Conservation (phyloP, 2,113 vertebrate genomes). For the Canis aureus region DNA sequence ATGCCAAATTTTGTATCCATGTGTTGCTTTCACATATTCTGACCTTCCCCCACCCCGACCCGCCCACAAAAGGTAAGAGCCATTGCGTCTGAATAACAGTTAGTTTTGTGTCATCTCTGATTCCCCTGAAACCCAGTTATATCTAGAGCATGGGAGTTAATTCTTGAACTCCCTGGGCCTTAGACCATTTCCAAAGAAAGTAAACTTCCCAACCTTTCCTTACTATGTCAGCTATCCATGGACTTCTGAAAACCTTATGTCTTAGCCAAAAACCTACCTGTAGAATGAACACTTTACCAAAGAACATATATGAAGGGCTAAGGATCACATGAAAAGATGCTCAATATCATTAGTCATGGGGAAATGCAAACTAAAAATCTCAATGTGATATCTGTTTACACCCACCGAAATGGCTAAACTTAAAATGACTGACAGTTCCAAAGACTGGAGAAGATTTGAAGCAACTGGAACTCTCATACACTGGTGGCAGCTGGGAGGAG, state of each 20-base stretch:
- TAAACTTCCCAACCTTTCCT: not conserved
- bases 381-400: not conserved
- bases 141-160: not conserved
- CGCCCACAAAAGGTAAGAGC: not conserved
- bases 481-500: not conserved
- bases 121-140: conserved; percentile 20
- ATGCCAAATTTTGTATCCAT: not conserved
- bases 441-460: not conserved
- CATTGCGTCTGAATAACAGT: not conserved
- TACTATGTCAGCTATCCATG: not conserved
- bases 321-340: not conserved
- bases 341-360: not conserved
- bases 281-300: not conserved
- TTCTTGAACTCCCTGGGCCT: not conserved
- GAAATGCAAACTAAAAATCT: conserved; percentile 17
- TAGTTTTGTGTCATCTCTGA: not conserved
- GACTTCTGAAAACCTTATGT: not conserved
- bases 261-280: conserved; percentile 3
- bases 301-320: not conserved
- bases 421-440: not conserved
- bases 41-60: not conserved
- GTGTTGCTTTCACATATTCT: not conserved
- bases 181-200: conserved; percentile 7
- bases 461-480: not conserved
- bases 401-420: not conserved